phyloP scores from a whole-genome alignment of 2,113 vertebrate genomes.

The Camelus dromedarius region DNA sequence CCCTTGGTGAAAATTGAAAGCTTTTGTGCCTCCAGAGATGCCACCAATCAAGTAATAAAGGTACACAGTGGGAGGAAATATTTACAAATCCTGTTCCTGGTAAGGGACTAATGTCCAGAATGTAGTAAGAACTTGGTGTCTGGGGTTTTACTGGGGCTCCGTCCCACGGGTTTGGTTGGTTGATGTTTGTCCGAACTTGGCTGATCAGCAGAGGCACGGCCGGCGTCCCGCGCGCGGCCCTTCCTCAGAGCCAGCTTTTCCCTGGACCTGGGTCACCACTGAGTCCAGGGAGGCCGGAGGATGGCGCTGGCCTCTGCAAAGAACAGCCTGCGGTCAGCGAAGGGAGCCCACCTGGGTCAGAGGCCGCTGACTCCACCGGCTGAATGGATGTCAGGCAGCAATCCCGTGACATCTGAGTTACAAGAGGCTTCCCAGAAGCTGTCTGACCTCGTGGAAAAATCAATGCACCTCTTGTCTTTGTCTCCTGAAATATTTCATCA shows the following conservation, averaged over 20 bases:
- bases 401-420: background rate
- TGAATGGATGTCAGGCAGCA: background rate
- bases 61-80: too few species aligned
- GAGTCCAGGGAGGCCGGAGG: background rate
- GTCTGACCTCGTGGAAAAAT: conserved; percentile 50
- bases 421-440: background rate
- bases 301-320: background rate
- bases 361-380: rapidly evolving
- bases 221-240: background rate
- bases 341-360: background rate
- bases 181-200: too few species aligned
- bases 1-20: background rate
- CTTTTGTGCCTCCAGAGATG: background rate
- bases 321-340: background rate
- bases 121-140: background rate
- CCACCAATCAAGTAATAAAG: background rate
- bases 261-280: background rate
- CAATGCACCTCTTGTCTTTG: conserved; percentile 47
- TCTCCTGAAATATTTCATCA: conserved; percentile 27
- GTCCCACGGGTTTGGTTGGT: rapidly evolving
- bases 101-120: background rate
- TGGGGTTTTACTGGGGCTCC: background rate
- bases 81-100: too few species aligned
- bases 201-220: too few species aligned
- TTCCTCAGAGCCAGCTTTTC: background rate